Percentiles rank a stretch among this genome's conserved stretches.
phyloP scores from a whole-genome alignment of 1,140 invertebrate species.

The Drosophila arawakana region DNA sequence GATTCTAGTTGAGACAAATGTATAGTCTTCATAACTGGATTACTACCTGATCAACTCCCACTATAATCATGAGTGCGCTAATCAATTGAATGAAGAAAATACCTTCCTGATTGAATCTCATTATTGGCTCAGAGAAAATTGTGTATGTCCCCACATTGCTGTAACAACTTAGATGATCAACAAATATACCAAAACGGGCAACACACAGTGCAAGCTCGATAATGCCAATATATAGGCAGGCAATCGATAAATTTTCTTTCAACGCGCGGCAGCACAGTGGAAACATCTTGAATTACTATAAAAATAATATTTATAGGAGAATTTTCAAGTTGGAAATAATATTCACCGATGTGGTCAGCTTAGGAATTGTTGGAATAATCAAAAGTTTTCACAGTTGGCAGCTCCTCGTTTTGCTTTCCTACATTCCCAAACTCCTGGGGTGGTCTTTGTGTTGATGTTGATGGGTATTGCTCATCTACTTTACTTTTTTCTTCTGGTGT shows the following conservation, averaged over 20 bases:
- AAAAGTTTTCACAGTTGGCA: neutral
- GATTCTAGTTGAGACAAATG: neutral
- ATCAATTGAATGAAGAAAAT: neutral
- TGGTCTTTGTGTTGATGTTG: neutral
- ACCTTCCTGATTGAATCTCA: neutral
- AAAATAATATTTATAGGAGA: neutral
- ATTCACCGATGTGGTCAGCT: neutral
- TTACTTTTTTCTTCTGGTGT: neutral
- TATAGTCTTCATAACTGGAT: neutral
- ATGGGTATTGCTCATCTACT: neutral
- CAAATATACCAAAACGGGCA: conserved; percentile 6
- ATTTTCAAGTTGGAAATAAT: neutral
- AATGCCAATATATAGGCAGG: conserved; percentile 3
- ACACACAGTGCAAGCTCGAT: conserved; percentile 7
- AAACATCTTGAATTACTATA: neutral
- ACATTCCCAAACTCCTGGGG: neutral
- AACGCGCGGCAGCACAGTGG: neutral
- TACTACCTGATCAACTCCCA: conserved; percentile 3
- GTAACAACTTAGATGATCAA: neutral
- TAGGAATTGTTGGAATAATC: neutral
- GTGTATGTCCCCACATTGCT: neutral
- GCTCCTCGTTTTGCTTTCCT: neutral
- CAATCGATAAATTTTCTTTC: neutral
- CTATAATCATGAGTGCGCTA: neutral
- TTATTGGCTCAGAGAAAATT: neutral